These are phyloP conservation scores for Hoplias malabaricus DNA, from an alignment of 2,113 vertebrate species.

Conservation along the genomic window DNA sequence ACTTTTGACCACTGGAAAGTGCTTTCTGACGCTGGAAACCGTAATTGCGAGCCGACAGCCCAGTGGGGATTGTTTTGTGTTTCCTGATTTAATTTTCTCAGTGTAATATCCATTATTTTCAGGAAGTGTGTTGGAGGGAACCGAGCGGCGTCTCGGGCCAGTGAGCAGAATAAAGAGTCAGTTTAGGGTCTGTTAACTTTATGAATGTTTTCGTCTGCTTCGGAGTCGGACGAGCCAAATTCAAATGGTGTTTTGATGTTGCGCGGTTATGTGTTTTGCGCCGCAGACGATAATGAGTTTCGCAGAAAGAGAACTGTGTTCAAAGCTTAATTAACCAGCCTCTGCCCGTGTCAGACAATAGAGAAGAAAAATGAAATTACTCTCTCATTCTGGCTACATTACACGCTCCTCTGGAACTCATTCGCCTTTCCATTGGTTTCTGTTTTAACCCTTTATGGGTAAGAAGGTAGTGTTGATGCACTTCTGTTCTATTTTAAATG, in stretches of 20 bases:
- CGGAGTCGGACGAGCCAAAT: background rate
- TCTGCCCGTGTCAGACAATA: background rate
- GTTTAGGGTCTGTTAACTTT: conserved; percentile 32
- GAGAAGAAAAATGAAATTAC: background rate
- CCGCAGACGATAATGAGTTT: conserved; percentile 6
- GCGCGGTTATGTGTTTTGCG: background rate
- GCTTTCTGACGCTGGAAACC: background rate
- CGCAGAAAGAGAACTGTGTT: conserved; percentile 9
- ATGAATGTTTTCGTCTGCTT: background rate
- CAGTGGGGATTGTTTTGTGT: background rate
- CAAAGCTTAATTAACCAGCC: conserved; percentile 24
- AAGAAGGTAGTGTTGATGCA: background rate
- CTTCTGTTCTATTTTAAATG: background rate
- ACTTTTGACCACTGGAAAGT: background rate
- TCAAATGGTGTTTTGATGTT: conserved; percentile 24
- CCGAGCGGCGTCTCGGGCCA: background rate
- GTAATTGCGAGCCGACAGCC: background rate
- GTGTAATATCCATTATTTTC: background rate
- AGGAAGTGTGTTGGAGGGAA: background rate
- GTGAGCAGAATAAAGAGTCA: background rate
- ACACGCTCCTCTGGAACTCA: background rate
- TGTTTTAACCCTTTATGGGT: background rate
- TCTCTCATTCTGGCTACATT: background rate
- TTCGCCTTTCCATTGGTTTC: background rate
- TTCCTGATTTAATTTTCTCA: background rate